These are phyloP conservation scores for Murina feae DNA, from an alignment of 2,113 vertebrate genomes.

Conservation along the genomic window DNA sequence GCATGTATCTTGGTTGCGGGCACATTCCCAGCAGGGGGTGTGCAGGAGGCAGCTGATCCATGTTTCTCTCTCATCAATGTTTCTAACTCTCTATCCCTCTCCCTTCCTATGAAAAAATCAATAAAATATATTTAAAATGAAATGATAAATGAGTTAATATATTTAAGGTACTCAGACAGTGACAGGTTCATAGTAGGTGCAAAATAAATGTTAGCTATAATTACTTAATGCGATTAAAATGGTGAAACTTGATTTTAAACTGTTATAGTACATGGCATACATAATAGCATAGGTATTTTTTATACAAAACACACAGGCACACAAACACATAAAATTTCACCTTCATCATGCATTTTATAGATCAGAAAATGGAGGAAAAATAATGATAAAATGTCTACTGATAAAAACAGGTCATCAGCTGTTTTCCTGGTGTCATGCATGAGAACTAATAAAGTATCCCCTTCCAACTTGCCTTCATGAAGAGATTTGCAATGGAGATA, in stretches of 20 bases:
- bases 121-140: no score
- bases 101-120: no score
- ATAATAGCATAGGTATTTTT: neutral
- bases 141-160: neutral
- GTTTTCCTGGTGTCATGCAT: neutral
- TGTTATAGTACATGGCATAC: neutral
- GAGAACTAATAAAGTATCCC: constrained; percentile 24
- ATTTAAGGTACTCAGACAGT: neutral
- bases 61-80: no score
- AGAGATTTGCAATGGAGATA: neutral
- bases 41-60: no score
- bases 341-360: neutral
- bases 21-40: no score
- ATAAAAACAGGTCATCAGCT: neutral
- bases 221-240: neutral
- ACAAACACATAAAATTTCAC: neutral
- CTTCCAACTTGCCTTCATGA: neutral
- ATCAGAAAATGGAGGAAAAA: neutral
- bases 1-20: no score
- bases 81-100: no score
- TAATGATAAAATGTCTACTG: neutral
- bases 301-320: neutral
- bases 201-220: neutral
- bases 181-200: neutral
- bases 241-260: neutral